A percentile compares a stretch with the other conserved stretches of the same genome.
phyloP scores from a whole-genome alignment of 2,888 invertebrate species.

The Monoplex corrugatus region DNA sequence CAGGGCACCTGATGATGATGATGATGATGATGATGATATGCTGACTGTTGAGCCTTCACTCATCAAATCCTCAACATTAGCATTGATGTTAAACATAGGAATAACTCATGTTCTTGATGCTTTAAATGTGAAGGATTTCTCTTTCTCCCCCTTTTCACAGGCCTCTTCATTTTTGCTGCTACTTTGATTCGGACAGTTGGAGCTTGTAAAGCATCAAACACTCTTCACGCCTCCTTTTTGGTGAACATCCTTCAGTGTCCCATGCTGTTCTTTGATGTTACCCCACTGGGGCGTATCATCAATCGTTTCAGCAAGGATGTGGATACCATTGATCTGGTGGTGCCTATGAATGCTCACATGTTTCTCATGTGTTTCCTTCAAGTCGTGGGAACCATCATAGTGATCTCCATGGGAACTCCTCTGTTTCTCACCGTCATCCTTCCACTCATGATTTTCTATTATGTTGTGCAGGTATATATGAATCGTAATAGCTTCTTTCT shows the following conservation, averaged over 20 bases:
- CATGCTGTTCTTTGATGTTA: constrained; percentile 76
- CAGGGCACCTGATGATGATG: too few relatives aligned
- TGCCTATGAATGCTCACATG: constrained; percentile 53
- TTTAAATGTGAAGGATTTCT: too few relatives aligned
- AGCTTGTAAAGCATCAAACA: constrained; percentile 55
- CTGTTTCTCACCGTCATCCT: constrained; percentile 66
- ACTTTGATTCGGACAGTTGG: constrained; percentile 51
- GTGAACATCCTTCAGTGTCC: constrained; percentile 74
- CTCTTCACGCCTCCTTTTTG: constrained; percentile 78
- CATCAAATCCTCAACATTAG: too few relatives aligned
- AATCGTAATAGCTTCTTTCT: background rate
- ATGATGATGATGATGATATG: too few relatives aligned
- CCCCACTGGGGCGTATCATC: constrained; percentile 72
- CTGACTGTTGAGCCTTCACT: too few relatives aligned
- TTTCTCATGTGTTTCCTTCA: constrained; percentile 56
- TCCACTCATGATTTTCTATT: constrained; percentile 69
- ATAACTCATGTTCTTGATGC: too few relatives aligned
- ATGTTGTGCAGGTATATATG: constrained; percentile 69
- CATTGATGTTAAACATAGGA: too few relatives aligned
- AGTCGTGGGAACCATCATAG: constrained; percentile 64
- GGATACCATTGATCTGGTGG: constrained; percentile 68
- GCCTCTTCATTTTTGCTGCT: constrained; percentile 46
- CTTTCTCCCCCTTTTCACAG: background rate
- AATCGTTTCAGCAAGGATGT: constrained; percentile 76
- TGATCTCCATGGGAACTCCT: constrained; percentile 69